Evolutionary conservation across 1,140 invertebrate genomes (phyloP).

Genomic region (Trissolcus basalis): DNA sequence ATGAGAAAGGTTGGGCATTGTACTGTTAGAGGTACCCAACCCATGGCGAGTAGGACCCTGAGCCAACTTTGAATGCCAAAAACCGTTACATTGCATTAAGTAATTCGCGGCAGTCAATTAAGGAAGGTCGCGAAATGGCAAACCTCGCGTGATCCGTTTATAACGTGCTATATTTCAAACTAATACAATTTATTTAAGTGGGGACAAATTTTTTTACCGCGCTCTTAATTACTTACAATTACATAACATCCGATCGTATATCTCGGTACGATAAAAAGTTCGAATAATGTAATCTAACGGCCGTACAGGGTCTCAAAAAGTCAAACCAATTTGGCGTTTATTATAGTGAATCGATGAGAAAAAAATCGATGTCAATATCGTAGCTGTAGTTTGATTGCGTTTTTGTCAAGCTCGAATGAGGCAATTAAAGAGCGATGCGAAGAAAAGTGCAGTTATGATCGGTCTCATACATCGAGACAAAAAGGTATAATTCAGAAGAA

Average conservation of each 20-base stretch:
- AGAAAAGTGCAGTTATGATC: too few species aligned
- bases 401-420: background rate
- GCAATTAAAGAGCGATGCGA: background rate
- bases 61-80: conserved; percentile 56
- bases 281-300: conserved; percentile 26
- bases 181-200: conserved; percentile 51
- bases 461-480: too few species aligned
- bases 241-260: conserved; percentile 33
- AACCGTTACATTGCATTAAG: conserved; percentile 59
- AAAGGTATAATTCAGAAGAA: too few species aligned
- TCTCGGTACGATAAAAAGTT: conserved; percentile 13
- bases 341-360: background rate
- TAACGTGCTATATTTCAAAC: conserved; percentile 54
- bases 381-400: background rate
- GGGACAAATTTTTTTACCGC: conserved; percentile 29
- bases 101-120: conserved; percentile 60
- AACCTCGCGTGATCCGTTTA: conserved; percentile 55
- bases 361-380: conserved; percentile 6
- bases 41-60: conserved; percentile 42
- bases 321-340: conserved; percentile 20
- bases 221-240: conserved; percentile 45
- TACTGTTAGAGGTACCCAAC: conserved; percentile 53
- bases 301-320: conserved; percentile 15
- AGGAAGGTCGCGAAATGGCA: conserved; percentile 56
- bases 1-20: conserved; percentile 46